phyloP scores from a whole-genome alignment of 2,888 invertebrate species.

The Mimachlamys varia region DNA sequence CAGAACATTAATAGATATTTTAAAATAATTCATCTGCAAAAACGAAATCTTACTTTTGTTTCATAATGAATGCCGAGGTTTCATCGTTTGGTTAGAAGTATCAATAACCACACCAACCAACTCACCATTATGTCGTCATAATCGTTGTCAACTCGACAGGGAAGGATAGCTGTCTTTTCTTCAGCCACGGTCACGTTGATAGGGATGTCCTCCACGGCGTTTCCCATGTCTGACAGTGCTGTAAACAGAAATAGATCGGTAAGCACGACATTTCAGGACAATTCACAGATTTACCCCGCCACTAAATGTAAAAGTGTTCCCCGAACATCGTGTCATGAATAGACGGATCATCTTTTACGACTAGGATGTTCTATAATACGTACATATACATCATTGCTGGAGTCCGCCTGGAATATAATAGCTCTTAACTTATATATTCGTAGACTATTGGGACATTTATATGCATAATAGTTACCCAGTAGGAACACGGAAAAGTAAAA shows the following conservation, averaged over 20 bases:
- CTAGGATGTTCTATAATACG: background rate
- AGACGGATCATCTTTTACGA: background rate
- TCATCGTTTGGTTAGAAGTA: too few relatives aligned
- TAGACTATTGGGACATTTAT: too few relatives aligned
- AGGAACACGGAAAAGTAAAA: background rate
- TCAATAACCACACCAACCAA: background rate
- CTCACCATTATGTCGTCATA: background rate
- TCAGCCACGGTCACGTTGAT: background rate
- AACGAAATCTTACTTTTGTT: too few relatives aligned
- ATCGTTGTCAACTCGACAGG: background rate
- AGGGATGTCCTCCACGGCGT: background rate
- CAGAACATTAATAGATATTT: too few relatives aligned
- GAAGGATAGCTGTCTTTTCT: constrained; percentile 5
- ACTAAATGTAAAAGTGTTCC: background rate
- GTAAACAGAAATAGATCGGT: background rate
- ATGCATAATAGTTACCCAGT: background rate
- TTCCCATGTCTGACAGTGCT: background rate
- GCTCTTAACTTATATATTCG: background rate
- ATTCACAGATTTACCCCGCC: background rate
- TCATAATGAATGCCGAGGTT: too few relatives aligned
- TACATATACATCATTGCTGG: background rate
- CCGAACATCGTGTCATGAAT: background rate
- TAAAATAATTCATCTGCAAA: too few relatives aligned
- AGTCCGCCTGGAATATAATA: background rate
- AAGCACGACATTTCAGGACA: background rate